Evolutionary conservation across 2,888 invertebrate genomes (phyloP), one percentile per base, ranked within the genome.

Genomic region (Seira musarum): DNA sequence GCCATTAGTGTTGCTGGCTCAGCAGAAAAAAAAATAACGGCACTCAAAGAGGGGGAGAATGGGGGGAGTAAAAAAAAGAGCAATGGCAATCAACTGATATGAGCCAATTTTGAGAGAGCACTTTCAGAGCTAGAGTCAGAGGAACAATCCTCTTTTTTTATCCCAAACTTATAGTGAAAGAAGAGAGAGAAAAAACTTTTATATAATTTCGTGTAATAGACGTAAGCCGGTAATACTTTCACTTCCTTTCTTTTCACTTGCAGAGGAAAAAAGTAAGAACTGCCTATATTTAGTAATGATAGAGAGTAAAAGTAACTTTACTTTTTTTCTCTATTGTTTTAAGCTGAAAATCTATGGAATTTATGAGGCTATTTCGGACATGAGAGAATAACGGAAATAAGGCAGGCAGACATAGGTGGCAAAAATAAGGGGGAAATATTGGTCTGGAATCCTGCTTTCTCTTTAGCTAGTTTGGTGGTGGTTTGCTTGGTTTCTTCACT

Each of bases 1-100:
- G 75, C 75, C 75, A 75, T 75, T 75, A 75, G 75, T 75, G 75
- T 61, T 75, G 75, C 75, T 75, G 75, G 75, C 68, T 75, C 75
- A 75, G 75, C 75, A 67, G 67, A 66, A 61, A 75, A 30, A 30
- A 30, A 30, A 5, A 75, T 75, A 75, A 75, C 75, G 67, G 75
- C 75, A 67, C 75, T 75, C 75, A 75, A 75, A 75, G 68, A 67
- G 67, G 75, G 67, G 75, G 67, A 75, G 30, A 30, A 30, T 30
- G 30, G 75, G 67, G 75, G 67, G 61, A 75, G 75, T 75, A 67
- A 30, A 30, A 30, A 30, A 30, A 30, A 30, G 30, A 68, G 75
- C 75, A 75, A 75, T 75, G 75, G 68, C 75, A 75, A 75, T 75
- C 75, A 75, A 75, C 75, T 75, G 75, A 75, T 75, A 75, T 75